phyloP scores from a whole-genome alignment of 2,797 vertebrate genomes.

The Clamator glandarius region DNA sequence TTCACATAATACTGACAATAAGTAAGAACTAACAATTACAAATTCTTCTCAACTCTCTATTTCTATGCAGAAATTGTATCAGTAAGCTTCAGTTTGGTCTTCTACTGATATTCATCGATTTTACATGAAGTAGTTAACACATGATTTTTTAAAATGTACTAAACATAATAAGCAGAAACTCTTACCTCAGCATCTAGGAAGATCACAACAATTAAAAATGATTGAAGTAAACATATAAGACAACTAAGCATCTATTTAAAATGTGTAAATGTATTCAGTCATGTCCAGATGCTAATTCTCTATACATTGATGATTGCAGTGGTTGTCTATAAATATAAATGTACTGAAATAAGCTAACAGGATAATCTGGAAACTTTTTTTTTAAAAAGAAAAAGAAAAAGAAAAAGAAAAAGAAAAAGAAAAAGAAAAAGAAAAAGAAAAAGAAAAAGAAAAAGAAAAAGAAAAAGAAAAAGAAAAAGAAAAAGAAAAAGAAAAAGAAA shows the following conservation, averaged over 20 bases:
- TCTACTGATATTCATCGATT: not conserved
- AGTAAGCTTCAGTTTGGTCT: constrained; percentile 20
- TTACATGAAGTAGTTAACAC: constrained; percentile 6
- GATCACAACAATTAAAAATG: constrained; percentile 32
- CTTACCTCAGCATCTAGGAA: constrained; percentile 34
- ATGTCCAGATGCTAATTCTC: constrained; percentile 22
- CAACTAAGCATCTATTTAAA: not conserved
- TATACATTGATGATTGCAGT: not conserved
- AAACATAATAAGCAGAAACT: constrained; percentile 15
- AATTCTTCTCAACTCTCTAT: not conserved
- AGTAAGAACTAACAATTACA: not conserved
- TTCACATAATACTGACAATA: constrained; percentile 1
- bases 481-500: not conserved
- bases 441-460: not conserved
- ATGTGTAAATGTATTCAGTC: not conserved
- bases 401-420: not conserved
- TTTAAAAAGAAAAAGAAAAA: not conserved
- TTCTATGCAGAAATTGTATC: constrained; percentile 11
- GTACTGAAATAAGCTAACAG: not conserved
- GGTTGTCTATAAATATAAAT: constrained; percentile 1
- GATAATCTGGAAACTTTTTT: not conserved
- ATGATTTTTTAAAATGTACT: not conserved
- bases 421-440: not conserved
- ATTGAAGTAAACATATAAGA: constrained; percentile 49
- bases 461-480: not conserved